Evolutionary conservation across 2,797 vertebrate genomes (phyloP).

Genomic region (Cyclura pinguis): DNA sequence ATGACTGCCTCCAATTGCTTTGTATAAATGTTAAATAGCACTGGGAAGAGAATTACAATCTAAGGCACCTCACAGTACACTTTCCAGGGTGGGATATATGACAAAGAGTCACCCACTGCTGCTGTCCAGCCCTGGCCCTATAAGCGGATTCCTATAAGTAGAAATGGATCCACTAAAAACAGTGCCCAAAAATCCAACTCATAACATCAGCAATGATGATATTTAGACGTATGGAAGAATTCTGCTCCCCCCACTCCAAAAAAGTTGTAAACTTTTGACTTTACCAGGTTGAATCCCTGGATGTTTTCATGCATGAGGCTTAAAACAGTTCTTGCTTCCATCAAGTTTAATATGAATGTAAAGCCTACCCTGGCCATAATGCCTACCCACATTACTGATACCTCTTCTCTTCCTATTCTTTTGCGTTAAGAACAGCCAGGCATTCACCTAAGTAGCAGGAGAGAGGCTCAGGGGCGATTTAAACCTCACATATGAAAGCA

Average conservation of each 20-base stretch:
- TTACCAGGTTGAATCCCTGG: not conserved
- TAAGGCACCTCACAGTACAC: not conserved
- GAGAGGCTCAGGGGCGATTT: not conserved
- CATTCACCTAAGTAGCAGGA: not conserved
- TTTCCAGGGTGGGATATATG: not conserved
- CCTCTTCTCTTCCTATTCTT: constrained; percentile 3
- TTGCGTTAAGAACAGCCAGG: not conserved
- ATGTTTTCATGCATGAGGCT: not conserved
- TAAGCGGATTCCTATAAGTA: not conserved
- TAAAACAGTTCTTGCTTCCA: not conserved
- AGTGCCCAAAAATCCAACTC: not conserved
- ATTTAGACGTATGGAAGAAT: not conserved
- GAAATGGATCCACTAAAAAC: not conserved
- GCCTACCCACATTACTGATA: not conserved
- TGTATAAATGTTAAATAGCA: not conserved
- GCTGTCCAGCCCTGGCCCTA: not conserved
- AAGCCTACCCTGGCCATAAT: not conserved
- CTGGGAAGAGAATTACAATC: not conserved
- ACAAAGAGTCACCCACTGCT: not conserved
- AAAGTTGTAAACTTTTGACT: not conserved
- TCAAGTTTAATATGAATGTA: not conserved
- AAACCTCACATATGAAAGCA: constrained; percentile 11
- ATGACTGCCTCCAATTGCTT: not conserved
- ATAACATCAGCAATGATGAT: not conserved
- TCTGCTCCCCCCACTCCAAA: not conserved